Percentiles rank a stretch among this genome's conserved stretches.
Conservation (phyloP, 35 echinoderm and acorn worm genomes). For the Diadema setosum region DNA sequence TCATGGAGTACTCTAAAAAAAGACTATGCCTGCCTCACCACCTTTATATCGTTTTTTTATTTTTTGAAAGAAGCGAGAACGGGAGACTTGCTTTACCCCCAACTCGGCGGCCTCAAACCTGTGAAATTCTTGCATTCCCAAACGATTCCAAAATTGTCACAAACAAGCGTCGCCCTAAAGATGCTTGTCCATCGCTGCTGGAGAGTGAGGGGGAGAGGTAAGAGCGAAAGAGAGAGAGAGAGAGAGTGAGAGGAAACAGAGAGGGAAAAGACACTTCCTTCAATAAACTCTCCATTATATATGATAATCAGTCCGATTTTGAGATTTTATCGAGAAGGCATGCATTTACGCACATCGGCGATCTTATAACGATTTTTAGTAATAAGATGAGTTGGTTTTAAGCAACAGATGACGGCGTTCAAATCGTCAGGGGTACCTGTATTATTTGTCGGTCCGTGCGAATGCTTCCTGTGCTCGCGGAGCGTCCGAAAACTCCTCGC, state of each 20-base stretch:
- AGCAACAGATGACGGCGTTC: not conserved
- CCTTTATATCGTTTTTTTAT: too few species aligned
- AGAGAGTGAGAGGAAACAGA: not conserved
- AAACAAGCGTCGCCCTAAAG: slow-evolving; percentile 18
- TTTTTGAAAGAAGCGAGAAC: too few species aligned
- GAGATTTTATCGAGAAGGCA: slow-evolving; percentile 18
- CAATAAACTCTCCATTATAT: slow-evolving; percentile 33
- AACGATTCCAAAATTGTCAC: not conserved
- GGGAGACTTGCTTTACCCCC: not conserved
- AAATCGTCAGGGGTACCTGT: not conserved
- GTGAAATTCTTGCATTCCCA: slow-evolving; percentile 6
- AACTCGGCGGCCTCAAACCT: not conserved
- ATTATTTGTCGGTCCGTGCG: not conserved
- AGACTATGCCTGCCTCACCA: too few species aligned
- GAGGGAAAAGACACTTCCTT: not conserved
- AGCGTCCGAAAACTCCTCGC: not conserved
- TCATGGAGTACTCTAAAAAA: not conserved
- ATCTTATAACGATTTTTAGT: slow-evolving; percentile 9
- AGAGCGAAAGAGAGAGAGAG: not conserved
- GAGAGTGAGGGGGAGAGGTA: not conserved
- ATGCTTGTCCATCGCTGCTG: not conserved
- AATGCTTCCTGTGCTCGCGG: not conserved
- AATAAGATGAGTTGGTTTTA: slow-evolving; percentile 7
- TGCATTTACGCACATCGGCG: not conserved
- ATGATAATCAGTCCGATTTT: slow-evolving; percentile 8